phyloP scores from a whole-genome alignment of 2,888 invertebrate species.

The Lamproptera curius region DNA sequence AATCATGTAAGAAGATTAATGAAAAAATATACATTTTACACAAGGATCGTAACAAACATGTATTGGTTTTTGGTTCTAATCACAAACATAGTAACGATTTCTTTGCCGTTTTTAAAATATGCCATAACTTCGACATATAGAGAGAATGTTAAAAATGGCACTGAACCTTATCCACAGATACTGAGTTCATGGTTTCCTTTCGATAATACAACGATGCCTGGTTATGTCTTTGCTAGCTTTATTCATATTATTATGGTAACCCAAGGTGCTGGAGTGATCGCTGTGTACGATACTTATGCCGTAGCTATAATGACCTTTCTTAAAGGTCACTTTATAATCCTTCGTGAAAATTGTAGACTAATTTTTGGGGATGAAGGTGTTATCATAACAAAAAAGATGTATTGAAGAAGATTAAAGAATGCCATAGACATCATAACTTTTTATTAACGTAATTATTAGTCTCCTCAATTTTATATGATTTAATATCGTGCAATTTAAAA shows the following conservation, averaged over 20 bases:
- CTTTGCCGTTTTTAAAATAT: constrained; percentile 43
- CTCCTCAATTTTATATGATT: no score
- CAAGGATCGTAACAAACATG: constrained; percentile 42
- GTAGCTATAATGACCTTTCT: constrained; percentile 52
- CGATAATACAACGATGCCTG: constrained; percentile 46
- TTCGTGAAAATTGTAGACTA: constrained; percentile 38
- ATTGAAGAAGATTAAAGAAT: constrained; percentile 44
- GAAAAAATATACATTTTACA: constrained; percentile 42
- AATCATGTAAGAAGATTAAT: constrained; percentile 29
- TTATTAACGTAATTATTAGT: constrained; percentile 42
- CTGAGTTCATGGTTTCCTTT: constrained; percentile 59
- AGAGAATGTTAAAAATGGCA: constrained; percentile 36
- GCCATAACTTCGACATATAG: constrained; percentile 35
- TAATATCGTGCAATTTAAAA: no score
- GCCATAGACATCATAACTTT: constrained; percentile 49
- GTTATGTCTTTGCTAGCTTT: constrained; percentile 39
- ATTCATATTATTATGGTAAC: constrained; percentile 41
- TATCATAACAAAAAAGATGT: constrained; percentile 25
- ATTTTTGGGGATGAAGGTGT: constrained; percentile 36
- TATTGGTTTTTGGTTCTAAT: constrained; percentile 44
- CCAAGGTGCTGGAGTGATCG: constrained; percentile 45
- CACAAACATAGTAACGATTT: constrained; percentile 38
- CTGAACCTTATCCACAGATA: constrained; percentile 47
- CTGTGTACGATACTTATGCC: constrained; percentile 45
- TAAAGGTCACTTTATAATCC: constrained; percentile 50